Conservation (phyloP, 2,113 vertebrate species). For the Aramus guarauna region DNA sequence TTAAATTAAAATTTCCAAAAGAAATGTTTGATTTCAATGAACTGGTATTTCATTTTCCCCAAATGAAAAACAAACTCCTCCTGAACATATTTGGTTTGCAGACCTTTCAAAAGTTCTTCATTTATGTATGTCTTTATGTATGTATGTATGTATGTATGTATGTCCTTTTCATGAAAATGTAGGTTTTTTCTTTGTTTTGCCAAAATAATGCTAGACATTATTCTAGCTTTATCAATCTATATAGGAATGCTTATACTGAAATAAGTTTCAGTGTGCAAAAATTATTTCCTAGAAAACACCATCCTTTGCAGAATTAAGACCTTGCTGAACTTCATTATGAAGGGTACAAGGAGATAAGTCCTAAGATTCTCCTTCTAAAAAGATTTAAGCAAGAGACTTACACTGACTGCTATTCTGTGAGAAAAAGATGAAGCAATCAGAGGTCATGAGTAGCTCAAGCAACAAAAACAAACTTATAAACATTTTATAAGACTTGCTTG, state of each 20-base stretch:
- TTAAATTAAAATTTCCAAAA: neutral
- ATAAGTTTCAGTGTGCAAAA: neutral
- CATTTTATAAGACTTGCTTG: neutral
- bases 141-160: no score
- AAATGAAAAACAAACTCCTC: neutral
- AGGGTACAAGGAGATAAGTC: neutral
- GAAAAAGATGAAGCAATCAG: neutral
- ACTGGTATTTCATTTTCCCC: neutral
- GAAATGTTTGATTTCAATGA: neutral
- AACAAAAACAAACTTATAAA: neutral
- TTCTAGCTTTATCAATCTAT: neutral
- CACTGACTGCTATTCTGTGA: neutral
- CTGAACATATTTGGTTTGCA: neutral
- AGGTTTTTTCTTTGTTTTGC: neutral
- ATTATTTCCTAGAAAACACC: neutral
- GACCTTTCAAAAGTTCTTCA: neutral
- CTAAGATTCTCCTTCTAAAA: neutral
- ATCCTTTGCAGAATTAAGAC: neutral
- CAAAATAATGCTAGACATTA: neutral
- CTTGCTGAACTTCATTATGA: neutral
- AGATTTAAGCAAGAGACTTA: neutral
- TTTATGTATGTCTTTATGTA: neutral
- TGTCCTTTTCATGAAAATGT: no score
- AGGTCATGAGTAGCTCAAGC: neutral
- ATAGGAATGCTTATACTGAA: neutral